Conservation (phyloP, 2,797 vertebrate species). For the Cynopterus sphinx region DNA sequence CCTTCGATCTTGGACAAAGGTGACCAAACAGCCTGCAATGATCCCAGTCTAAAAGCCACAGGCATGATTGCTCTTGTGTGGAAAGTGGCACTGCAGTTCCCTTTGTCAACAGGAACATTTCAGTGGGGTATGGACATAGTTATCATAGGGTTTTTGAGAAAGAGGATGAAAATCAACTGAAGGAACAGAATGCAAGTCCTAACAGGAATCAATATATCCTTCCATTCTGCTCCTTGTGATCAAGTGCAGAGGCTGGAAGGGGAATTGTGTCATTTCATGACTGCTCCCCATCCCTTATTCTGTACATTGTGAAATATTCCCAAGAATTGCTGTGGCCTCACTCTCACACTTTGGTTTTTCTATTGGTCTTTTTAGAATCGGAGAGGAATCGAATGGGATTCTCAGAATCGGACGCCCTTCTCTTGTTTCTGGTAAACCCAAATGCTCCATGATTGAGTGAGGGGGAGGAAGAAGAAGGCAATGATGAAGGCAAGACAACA, state of each 20-base stretch:
- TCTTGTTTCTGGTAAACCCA: not conserved
- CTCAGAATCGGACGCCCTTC: not conserved
- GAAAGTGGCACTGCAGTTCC: not conserved
- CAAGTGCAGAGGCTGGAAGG: not conserved
- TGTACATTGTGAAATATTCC: not conserved
- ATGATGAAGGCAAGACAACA: not conserved
- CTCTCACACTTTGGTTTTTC: not conserved
- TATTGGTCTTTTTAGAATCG: not conserved
- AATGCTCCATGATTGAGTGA: not conserved
- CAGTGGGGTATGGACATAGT: not conserved
- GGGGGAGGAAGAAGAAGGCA: not conserved
- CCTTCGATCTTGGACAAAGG: constrained; percentile 27
- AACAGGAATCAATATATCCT: not conserved
- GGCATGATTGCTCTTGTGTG: not conserved
- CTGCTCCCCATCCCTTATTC: not conserved
- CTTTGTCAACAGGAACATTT: not conserved
- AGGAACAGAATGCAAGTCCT: not conserved
- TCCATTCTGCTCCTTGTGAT: not conserved
- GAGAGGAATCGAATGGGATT: not conserved
- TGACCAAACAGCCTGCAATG: not conserved
- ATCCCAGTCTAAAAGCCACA: not conserved
- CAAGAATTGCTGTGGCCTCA: not conserved
- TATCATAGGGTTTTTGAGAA: not conserved
- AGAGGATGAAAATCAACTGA: not conserved
- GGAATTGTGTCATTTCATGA: not conserved